Conservation (phyloP, 2,797 vertebrate species). For the Enteromius radiatus region DNA sequence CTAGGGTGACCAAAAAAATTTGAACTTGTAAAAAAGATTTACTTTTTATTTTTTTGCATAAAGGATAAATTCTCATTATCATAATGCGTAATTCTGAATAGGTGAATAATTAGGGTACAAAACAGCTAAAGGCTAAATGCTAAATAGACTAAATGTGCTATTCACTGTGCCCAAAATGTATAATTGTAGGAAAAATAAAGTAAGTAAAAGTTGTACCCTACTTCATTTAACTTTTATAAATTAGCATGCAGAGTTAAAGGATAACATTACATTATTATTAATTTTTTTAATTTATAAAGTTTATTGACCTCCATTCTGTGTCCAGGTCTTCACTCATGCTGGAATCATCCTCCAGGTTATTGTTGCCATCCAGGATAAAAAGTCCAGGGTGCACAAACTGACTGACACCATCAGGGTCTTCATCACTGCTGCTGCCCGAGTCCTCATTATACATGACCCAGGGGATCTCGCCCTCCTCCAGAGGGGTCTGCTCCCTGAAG, state of each 20-base stretch:
- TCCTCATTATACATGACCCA: slow-evolving; percentile 76
- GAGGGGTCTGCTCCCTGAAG: slow-evolving; percentile 70
- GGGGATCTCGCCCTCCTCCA: slow-evolving; percentile 82
- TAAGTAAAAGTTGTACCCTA: no score
- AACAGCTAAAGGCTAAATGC: no score
- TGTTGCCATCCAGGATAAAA: slow-evolving; percentile 80
- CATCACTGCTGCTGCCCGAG: slow-evolving; percentile 79
- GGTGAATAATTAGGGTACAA: no score
- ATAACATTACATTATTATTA: no score
- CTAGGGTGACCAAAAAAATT: background rate
- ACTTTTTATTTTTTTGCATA: background rate
- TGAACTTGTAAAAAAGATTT: no score
- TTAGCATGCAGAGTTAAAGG: no score
- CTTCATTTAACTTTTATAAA: no score
- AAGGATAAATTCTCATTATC: background rate
- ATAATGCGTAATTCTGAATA: no score
- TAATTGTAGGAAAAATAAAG: no score
- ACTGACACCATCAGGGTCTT: slow-evolving; percentile 71
- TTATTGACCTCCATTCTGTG: slow-evolving; percentile 80
- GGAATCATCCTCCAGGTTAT: slow-evolving; percentile 83
- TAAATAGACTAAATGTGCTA: no score
- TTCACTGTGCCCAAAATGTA: no score
- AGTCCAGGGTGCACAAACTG: slow-evolving; percentile 77
- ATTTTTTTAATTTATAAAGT: background rate
- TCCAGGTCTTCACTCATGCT: slow-evolving; percentile 83